Evolutionary conservation across 2,888 invertebrate genomes (phyloP), one percentile per base, ranked within the genome.

Genomic region (Chouioia cunea): DNA sequence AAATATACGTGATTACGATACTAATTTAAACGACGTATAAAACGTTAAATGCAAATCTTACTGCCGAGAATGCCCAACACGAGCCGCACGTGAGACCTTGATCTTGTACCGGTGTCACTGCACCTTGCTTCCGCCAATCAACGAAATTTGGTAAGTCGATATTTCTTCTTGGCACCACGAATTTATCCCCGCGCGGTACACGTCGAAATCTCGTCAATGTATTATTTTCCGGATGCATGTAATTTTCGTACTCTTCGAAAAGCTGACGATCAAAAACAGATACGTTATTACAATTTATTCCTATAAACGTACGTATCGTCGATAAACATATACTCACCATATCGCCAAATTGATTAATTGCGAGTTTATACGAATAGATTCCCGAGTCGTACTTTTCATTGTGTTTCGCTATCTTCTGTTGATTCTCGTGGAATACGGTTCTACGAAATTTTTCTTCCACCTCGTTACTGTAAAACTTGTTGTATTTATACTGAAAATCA

Each of bases 91-190:
- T 87, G 46, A 73, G 70, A 6, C 89, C 95, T 89, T 97, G 97
- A 88, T 97, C 93, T 87, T 97, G 97, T 75, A 97, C 88, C 0
- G 89, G 90, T 15, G 97, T 96, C 70, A 97, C 97, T 73, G 94
- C 95, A 50, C 96, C 96, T 74, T 91, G 82, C 66, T 87, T 82
- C 80, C 96, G 90, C 97, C 97, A 97, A 87, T 97, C 96, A 59
- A 96, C 92, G 56, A 87, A 80, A 22, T 89, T 87, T 14, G 96
- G 94, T 70, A 93, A 67, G 67, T 88, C 80, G 43, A 93, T 91
- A 87, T 94, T 90, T 36, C 91, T 92, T 0, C 43, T 44, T 10
- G 93, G 88, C 46, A 87, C 72, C 43, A 93, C 87, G 86, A 89
- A 94, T 27, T 89, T 88, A 8, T 90, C 88, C 20, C 88, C 86